Base-by-base conservation (phyloP, 2,888 invertebrate species). In the Mycalesis mineus region DNA sequence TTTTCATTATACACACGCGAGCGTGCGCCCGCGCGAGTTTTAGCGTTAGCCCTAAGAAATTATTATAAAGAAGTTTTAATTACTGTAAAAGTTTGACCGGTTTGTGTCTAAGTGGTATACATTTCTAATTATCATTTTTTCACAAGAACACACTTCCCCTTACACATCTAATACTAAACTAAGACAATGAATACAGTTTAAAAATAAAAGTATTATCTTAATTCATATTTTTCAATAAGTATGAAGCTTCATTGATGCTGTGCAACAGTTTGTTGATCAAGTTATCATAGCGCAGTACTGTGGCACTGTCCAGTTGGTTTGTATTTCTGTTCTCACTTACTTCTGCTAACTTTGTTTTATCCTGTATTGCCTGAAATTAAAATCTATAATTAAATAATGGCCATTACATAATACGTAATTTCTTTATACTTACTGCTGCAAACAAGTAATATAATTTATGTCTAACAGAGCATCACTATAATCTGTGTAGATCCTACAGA, bases 211-310 rank as follows among this genome's bases (percentile, higher is more conserved):
- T 41, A 28, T 42, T 7, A 48, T 14, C n/a, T 56, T 70, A 84
- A 54, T 80, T 77, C 60, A 78, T 81, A 57, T 76, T 84, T 53
- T 82, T 78, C 40, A 85, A 68, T 56, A 87, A 72, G 59, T 81
- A 87, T 61, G 80, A 76, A 1, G 85, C 80, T 66, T 85, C 88
- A 69, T 88, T 86, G 13, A 87, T 78, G 2, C 78, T 79, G 1
- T 78, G 68, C 0, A 87, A 72, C 11, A 89, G 63, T 65, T 85
- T 86, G 57, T 75, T 82, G 22, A 88, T 71, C 2, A 84, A 69
- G 14, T 73, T 74, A 51, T 82, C 79, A 64, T 86, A 88, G 29
- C 74, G 70, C 17, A 83, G 60, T 7, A 74, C 68, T 51, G 67
- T 69, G 51, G 14, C 29, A 31, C 65, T 71, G 29, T 71, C 69